Conservation (phyloP, 1,140 invertebrate species). For the Philaenus spumarius region DNA sequence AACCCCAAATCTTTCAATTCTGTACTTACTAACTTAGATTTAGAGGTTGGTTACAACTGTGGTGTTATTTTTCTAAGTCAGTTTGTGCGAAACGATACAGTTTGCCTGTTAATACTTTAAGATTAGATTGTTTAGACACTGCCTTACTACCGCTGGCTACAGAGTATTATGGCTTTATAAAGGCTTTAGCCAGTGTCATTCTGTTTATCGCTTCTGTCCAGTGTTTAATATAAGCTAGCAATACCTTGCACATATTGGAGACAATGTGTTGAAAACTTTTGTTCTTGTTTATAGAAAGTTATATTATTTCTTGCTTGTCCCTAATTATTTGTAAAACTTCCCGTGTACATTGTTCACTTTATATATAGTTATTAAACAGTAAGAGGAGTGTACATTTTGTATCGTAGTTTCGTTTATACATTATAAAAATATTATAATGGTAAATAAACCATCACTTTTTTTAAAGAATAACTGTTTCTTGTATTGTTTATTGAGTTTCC, state of each 20-base stretch:
- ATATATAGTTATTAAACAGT: constrained; percentile 20
- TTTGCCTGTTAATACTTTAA: too few relatives aligned
- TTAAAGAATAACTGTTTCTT: neutral
- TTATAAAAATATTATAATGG: constrained; percentile 23
- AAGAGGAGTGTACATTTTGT: constrained; percentile 22
- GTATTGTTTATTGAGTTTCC: too few relatives aligned
- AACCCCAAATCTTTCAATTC: constrained; percentile 18
- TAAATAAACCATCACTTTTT: constrained; percentile 23
- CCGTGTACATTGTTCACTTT: constrained; percentile 22
- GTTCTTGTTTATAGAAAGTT: constrained; percentile 9
- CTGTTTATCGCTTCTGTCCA: constrained; percentile 5
- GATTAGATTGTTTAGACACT: too few relatives aligned
- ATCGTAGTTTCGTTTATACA: constrained; percentile 24
- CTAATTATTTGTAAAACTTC: constrained; percentile 16
- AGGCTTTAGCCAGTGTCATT: constrained; percentile 1
- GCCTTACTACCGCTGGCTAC: too few relatives aligned
- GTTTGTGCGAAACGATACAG: neutral
- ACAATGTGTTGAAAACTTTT: too few relatives aligned
- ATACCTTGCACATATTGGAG: constrained; percentile 17
- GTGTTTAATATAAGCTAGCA: constrained; percentile 7
- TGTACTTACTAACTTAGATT: constrained; percentile 16
- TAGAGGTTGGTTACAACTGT: too few relatives aligned
- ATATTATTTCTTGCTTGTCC: constrained; percentile 16
- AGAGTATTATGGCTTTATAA: neutral
- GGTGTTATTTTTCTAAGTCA: constrained; percentile 9